Conservation (phyloP, 2,888 invertebrate genomes). For the Drosophila rellima region DNA sequence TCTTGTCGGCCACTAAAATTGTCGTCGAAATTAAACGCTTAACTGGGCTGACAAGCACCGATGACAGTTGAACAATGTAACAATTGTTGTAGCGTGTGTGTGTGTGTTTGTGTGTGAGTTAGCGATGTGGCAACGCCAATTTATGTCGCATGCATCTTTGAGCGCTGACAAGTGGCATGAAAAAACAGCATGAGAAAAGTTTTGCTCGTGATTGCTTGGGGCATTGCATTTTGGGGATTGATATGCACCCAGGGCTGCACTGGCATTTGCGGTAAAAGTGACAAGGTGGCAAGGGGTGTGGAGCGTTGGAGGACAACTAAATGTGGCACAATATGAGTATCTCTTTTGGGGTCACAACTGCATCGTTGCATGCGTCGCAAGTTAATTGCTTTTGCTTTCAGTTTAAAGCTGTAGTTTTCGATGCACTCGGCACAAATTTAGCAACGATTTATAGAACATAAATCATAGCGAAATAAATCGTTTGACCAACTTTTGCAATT, state of each 20-base stretch:
- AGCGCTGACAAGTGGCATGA: slow-evolving; percentile 55
- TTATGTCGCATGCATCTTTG: slow-evolving; percentile 69
- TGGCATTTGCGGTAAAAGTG: not conserved
- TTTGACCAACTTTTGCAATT: not conserved
- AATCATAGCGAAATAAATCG: not conserved
- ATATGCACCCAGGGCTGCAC: slow-evolving; percentile 24
- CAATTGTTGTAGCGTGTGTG: slow-evolving; percentile 30
- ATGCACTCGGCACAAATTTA: not conserved
- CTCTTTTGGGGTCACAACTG: slow-evolving; percentile 9
- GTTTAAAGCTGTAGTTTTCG: not conserved
- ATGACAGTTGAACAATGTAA: slow-evolving; percentile 75
- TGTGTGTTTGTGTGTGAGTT: slow-evolving; percentile 22
- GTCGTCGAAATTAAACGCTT: slow-evolving; percentile 78
- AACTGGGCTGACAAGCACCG: slow-evolving; percentile 64
- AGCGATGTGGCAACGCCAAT: slow-evolving; percentile 67
- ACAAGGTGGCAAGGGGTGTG: not conserved
- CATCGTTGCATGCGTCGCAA: slow-evolving; percentile 4
- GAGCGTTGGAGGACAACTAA: not conserved
- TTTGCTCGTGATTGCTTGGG: slow-evolving; percentile 51
- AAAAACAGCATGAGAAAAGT: slow-evolving; percentile 43
- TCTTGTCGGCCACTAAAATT: slow-evolving; percentile 64
- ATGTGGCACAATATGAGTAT: slow-evolving; percentile 15
- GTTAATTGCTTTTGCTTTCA: slow-evolving; percentile 8
- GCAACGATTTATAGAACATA: not conserved
- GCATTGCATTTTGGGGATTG: slow-evolving; percentile 42